Conservation (phyloP, 2,113 vertebrate genomes). For the Theristicus caerulescens region DNA sequence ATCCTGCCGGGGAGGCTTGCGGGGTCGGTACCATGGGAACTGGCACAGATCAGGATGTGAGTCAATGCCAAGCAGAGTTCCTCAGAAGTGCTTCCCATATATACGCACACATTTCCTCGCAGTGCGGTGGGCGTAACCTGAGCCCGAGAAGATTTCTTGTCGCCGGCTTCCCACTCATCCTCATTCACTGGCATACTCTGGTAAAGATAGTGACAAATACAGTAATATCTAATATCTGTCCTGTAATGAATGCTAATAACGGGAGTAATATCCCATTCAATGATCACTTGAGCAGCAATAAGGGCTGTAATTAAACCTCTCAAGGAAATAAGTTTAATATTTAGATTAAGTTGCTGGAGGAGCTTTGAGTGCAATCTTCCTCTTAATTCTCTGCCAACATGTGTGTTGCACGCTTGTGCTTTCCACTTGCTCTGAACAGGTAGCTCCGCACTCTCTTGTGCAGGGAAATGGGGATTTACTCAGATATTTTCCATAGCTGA, state of each 20-base stretch:
- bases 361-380: neutral
- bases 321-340: conserved; percentile 57
- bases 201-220: conserved; percentile 28
- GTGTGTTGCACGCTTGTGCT: neutral
- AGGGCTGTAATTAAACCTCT: conserved; percentile 65
- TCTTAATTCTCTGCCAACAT: neutral
- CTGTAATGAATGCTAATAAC: conserved; percentile 57
- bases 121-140: neutral
- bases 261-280: conserved; percentile 19
- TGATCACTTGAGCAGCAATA: conserved; percentile 37
- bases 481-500: neutral
- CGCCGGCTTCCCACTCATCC: conserved; percentile 14
- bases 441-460: neutral
- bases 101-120: neutral
- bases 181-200: neutral
- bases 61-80: neutral
- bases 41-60: conserved; percentile 32
- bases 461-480: neutral
- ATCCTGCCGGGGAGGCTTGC: neutral
- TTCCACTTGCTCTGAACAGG: neutral
- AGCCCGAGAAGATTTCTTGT: neutral
- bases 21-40: conserved; percentile 11
- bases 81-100: conserved; percentile 1
- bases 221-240: conserved; percentile 24
- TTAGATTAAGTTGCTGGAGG: conserved; percentile 47